Evolutionary conservation across 2,888 invertebrate species (phyloP).

Genomic region (Idaea dimidiata): DNA sequence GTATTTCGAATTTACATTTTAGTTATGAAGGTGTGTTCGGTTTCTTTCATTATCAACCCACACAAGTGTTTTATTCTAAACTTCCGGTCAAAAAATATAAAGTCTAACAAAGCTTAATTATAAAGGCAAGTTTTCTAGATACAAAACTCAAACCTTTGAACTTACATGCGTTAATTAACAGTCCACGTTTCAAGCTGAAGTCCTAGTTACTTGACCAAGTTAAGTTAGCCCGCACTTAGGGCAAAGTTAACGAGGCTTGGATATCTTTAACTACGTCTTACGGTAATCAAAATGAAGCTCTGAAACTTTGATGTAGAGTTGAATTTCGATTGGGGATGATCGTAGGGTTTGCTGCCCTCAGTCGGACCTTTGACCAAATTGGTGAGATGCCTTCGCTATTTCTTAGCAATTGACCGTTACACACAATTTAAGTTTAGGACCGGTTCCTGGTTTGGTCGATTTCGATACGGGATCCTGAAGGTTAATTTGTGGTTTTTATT

Average conservation of each 20-base stretch:
- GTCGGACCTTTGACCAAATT: slow-evolving; percentile 22
- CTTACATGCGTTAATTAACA: slow-evolving; percentile 6
- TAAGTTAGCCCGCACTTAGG: slow-evolving; percentile 18
- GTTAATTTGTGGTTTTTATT: not conserved
- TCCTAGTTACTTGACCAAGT: slow-evolving; percentile 18
- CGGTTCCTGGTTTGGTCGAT: not conserved
- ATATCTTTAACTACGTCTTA: not conserved
- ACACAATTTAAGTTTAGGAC: slow-evolving; percentile 23
- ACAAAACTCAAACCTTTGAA: not conserved
- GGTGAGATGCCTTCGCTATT: slow-evolving; percentile 23
- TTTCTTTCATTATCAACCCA: too few species aligned
- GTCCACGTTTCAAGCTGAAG: slow-evolving; percentile 5
- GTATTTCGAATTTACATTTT: too few species aligned
- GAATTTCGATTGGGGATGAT: not conserved
- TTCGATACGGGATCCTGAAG: not conserved
- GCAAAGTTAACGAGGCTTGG: slow-evolving; percentile 24
- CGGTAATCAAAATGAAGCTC: not conserved
- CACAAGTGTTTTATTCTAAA: not conserved
- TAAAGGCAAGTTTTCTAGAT: not conserved
- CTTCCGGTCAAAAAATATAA: not conserved
- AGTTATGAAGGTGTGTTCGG: too few species aligned
- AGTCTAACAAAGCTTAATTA: not conserved
- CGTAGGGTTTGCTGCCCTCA: slow-evolving; percentile 4
- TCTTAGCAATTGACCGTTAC: slow-evolving; percentile 22
- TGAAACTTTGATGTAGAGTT: not conserved